These are phyloP conservation scores for Mystacides longicornis DNA, from an alignment of 2,888 invertebrate genomes.

Conservation along the genomic window DNA sequence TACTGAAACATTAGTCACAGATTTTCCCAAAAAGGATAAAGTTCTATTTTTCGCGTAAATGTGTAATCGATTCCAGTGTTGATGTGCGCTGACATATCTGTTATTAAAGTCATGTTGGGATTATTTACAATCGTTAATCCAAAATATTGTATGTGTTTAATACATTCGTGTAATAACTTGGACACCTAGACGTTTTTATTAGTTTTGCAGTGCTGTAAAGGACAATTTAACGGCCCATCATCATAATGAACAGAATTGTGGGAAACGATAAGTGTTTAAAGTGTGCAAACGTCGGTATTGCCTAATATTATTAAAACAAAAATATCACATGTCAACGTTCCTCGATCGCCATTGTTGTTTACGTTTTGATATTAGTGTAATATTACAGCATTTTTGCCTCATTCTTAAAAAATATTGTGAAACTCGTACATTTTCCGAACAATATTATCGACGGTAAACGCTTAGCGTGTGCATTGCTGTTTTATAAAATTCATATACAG, in stretches of 20 bases:
- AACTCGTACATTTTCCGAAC: no score
- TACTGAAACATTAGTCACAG: constrained; percentile 10
- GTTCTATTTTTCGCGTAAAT: background rate
- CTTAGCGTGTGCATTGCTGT: no score
- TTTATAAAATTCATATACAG: background rate
- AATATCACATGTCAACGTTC: constrained; percentile 12
- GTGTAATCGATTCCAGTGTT: background rate
- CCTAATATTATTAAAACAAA: background rate
- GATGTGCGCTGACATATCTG: background rate
- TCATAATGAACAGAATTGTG: constrained; percentile 18
- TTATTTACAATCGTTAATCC: background rate
- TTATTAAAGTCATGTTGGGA: background rate
- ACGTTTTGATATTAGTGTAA: constrained; percentile 19
- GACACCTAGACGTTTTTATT: background rate
- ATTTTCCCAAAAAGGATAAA: background rate
- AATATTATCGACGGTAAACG: no score
- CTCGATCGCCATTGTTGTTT: constrained; percentile 16
- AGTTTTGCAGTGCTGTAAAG: constrained; percentile 9
- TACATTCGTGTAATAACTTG: background rate
- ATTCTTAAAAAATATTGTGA: background rate
- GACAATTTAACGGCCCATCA: constrained; percentile 6
- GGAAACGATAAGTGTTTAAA: constrained; percentile 14
- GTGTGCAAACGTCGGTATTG: constrained; percentile 11
- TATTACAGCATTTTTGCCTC: background rate
- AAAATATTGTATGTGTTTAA: background rate